Base-by-base conservation (phyloP, 2,888 invertebrate species). In the Hemistola chrysoprasaria region DNA sequence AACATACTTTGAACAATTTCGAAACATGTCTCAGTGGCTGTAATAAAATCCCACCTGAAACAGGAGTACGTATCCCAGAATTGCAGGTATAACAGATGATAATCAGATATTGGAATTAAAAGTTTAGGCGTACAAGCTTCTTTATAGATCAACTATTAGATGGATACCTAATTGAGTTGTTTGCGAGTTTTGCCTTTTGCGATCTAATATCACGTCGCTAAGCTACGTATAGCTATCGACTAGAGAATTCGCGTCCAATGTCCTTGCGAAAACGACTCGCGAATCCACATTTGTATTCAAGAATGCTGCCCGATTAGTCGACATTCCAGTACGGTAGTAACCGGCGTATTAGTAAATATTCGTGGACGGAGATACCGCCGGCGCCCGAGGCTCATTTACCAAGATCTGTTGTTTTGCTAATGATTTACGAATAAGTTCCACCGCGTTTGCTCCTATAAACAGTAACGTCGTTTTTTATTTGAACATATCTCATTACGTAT, bases 221-320 rank as follows among this genome's bases (percentile, higher is more conserved):
- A n/a, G n/a, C n/a, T n/a, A n/a, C 16, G 2, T 16, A 16, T 16
- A 16, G 16, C 16, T 16, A n/a, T n/a, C n/a, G n/a, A n/a, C n/a
- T n/a, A 48, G 44, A 50, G 53, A 56, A 56, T 64, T 62, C 50
- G 53, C 45, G 55, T 50, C 52, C 55, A 62, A 70, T 75, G 80
- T 83, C 80, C 82, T 83, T 82, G 78, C 65, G 54, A 59, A 61
- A 74, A 71, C 66, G 65, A 65, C 72, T 78, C 34, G 43, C 43
- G 43, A 73, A 71, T 70, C 65, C 56, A 68, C 68, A 74, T 80
- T 78, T 67, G 60, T 79, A 81, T 78, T 76, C 76, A 79, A 71
- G 86, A 87, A 87, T 87, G 85, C 59, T 64, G 80, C 77, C 67
- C 66, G 78, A 78, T 83, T 76, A 75, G 77, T 72, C 79, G 53